Percentiles rank a stretch among this genome's conserved stretches.
Conservation (phyloP, 2,113 vertebrate genomes). For the Serinus canaria region DNA sequence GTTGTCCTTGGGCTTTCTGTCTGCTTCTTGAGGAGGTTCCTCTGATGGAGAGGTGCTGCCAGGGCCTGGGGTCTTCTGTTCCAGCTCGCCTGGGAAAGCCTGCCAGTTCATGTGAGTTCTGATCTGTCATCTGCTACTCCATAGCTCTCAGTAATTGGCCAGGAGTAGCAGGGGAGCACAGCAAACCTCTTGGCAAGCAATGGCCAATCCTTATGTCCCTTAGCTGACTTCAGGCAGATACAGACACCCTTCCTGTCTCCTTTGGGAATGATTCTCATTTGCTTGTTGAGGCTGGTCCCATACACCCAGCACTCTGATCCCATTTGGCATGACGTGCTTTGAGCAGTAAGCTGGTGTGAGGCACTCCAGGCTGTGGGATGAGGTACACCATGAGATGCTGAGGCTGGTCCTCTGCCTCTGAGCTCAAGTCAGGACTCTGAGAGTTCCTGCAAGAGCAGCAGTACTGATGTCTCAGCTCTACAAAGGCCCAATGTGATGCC, state of each 20-base stretch:
- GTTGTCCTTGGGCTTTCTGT: neutral
- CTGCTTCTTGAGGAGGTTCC: neutral
- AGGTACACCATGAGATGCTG: neutral
- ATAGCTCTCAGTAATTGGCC: neutral
- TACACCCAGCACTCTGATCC: neutral
- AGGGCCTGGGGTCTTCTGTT: neutral
- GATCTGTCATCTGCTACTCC: accelerated
- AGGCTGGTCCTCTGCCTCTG: neutral
- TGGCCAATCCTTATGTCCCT: neutral
- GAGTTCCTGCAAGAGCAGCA: neutral
- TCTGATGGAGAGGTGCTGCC: neutral
- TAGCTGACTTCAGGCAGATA: neutral
- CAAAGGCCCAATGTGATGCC: neutral
- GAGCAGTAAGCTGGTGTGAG: neutral
- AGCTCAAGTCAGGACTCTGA: neutral
- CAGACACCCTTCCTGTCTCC: neutral
- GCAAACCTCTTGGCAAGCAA: neutral
- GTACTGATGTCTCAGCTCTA: neutral
- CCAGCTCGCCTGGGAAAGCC: neutral
- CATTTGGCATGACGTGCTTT: neutral
- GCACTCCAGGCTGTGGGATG: neutral
- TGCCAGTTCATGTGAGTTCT: neutral
- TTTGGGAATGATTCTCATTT: neutral
- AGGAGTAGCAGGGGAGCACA: neutral
- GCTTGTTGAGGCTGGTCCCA: neutral